Evolutionary conservation across 2,113 vertebrate species (phyloP).

Genomic region (Boulengeromyrus knoepffleri): DNA sequence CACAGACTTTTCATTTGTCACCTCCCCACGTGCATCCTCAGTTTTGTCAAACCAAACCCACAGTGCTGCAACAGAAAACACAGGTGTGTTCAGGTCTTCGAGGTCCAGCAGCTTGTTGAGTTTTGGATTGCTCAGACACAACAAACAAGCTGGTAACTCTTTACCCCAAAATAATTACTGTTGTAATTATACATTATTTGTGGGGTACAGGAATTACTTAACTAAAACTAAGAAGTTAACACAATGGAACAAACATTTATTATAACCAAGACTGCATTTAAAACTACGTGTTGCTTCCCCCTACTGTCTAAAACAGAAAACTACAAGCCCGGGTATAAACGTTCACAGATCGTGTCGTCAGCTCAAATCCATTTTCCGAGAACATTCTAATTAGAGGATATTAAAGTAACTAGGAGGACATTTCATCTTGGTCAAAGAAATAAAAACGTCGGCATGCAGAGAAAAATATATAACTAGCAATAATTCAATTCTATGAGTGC

Average conservation of each 20-base stretch:
- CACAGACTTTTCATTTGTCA: neutral
- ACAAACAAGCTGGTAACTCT: neutral
- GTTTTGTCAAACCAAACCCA: neutral
- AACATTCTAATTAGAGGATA: neutral
- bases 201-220: neutral
- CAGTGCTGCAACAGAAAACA: neutral
- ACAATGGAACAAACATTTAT: neutral
- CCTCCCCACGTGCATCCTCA: neutral
- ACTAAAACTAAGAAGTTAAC: neutral
- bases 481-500: neutral
- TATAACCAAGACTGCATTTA: neutral
- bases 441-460: neutral
- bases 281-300: neutral
- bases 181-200: neutral
- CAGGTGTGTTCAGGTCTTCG: neutral
- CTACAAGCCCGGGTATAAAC: neutral
- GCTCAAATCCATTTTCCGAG: neutral
- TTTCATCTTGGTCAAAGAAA: neutral
- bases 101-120: neutral
- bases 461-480: conserved; percentile 1
- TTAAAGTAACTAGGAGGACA: neutral
- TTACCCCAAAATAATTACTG: neutral
- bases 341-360: neutral
- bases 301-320: neutral
- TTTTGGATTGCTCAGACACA: neutral